Evolutionary conservation across 1,140 invertebrate species (phyloP).

Genomic region (Sminthurides bifidus): DNA sequence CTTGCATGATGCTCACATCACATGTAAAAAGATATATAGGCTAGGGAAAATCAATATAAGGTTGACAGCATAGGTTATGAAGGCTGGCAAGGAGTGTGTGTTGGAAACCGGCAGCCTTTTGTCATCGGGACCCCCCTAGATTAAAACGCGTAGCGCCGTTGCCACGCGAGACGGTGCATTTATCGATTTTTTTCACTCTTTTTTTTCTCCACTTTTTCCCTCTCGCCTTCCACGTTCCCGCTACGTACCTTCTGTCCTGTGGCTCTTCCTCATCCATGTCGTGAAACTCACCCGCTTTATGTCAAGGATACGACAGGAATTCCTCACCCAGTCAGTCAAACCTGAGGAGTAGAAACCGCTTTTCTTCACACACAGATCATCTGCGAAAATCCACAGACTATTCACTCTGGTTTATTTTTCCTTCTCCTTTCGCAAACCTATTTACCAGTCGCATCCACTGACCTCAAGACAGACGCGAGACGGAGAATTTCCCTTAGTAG

Average conservation of each 20-base stretch:
- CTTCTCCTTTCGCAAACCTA: too few relatives aligned
- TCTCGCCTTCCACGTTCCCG: not conserved
- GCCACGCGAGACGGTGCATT: constrained; percentile 29
- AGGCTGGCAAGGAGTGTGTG: constrained; percentile 20
- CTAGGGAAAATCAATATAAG: constrained; percentile 26
- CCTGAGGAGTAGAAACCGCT: too few relatives aligned
- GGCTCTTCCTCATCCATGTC: not conserved
- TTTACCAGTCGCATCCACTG: too few relatives aligned
- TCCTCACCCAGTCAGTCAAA: too few relatives aligned
- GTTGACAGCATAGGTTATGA: constrained; percentile 28
- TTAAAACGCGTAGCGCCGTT: constrained; percentile 22
- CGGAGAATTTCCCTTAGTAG: too few relatives aligned
- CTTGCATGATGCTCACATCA: too few relatives aligned
- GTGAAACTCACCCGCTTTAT: too few relatives aligned
- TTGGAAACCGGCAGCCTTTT: constrained; percentile 21
- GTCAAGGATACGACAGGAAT: too few relatives aligned
- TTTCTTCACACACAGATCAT: too few relatives aligned
- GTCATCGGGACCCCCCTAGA: constrained; percentile 22
- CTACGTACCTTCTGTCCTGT: not conserved
- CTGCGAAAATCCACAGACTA: too few relatives aligned
- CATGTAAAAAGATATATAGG: constrained; percentile 20
- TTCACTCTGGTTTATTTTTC: too few relatives aligned
- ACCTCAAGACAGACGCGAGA: too few relatives aligned
- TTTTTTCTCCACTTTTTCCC: constrained; percentile 17
- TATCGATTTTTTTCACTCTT: constrained; percentile 24